Conservation (phyloP, 2,113 vertebrate genomes). For the Microcebus griseorufus region DNA sequence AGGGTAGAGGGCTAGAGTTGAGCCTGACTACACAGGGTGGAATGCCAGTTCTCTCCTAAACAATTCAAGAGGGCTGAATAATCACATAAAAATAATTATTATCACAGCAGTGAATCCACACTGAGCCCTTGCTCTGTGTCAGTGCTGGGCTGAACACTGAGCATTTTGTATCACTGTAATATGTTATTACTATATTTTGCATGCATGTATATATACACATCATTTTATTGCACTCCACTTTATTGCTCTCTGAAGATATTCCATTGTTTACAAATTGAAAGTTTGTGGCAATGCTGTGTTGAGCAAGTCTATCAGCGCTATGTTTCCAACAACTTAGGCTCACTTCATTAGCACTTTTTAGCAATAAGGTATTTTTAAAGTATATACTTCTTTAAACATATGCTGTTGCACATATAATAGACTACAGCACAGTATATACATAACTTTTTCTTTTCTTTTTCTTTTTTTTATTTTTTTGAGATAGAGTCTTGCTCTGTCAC, state of each 20-base stretch:
- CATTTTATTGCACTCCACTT: neutral
- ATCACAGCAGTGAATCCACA: neutral
- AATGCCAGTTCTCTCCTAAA: neutral
- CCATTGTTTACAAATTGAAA: neutral
- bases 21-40: neutral
- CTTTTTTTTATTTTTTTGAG: too few relatives aligned
- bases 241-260: neutral
- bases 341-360: neutral
- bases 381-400: neutral
- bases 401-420: neutral
- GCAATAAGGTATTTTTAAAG: neutral
- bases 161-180: neutral
- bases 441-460: too few relatives aligned
- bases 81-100: neutral
- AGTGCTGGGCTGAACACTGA: neutral
- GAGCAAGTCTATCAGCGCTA: neutral
- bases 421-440: neutral
- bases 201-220: neutral
- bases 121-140: neutral
- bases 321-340: neutral
- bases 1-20: neutral
- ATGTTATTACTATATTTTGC: neutral
- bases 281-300: neutral
- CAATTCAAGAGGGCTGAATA: neutral
- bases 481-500: too few relatives aligned